Base-by-base conservation (phyloP, 2,797 vertebrate genomes). In the Premnoplex brunnescens region DNA sequence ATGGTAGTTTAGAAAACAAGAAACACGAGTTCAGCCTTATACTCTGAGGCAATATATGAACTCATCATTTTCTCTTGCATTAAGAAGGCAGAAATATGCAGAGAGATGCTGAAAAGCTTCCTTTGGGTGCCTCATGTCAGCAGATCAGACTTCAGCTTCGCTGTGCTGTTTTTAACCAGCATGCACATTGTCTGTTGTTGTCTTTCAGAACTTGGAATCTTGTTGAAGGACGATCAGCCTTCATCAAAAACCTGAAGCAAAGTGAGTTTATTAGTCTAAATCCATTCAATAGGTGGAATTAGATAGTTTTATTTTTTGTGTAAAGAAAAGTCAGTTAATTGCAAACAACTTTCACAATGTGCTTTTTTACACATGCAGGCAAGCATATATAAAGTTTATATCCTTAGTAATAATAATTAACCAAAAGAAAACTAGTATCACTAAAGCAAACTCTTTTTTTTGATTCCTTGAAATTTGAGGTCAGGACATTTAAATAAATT, bases 201-300 rank as follows among this genome's bases (percentile, higher is more conserved):
- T 97, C 88, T 97, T 98, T 78, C 91, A 99, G 99, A 97, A 99
- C 99, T 2, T 99, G 99, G 99, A 99, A 99, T 97, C 99, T 99
- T 73, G 98, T 98, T 66, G 98, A 98, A 68, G 99, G 99, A 96
- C 97, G 99, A 96, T 98, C 99, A 9, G 99, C 99, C 36, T 99
- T 99, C 94, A 98, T 99, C 96, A 99, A 99, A 98, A 99, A 99
- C 92, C 98, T 99, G 94, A 99, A 99, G 94, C 98, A 99, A 95
- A 99, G 99, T 99, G 97, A 99, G 99, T 97, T 59, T 83, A 74
- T 49, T 34, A 41, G 3, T 88, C 54, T 83, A 85, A 85, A 93
- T 64, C 37, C 49, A 34, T 37, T 55, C 48, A 44, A 78, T 34
- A 79, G 85, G 17, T 89, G 14, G 7, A 78, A 82, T 60, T 72